phyloP scores from a whole-genome alignment of 1,140 invertebrate species.

The Magallana angulata region DNA sequence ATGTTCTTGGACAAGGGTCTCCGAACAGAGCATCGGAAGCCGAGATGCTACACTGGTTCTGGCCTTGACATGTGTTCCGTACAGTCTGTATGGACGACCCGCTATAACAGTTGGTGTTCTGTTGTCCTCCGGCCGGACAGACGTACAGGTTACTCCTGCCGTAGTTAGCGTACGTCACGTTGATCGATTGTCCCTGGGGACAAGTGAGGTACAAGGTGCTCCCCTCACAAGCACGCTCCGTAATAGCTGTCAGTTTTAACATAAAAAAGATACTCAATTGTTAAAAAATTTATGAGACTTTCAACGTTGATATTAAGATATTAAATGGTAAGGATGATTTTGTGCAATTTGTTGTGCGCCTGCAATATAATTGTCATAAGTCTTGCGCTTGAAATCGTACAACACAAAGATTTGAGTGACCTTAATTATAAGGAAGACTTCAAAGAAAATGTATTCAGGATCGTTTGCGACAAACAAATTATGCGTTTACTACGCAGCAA shows the following conservation, averaged over 20 bases:
- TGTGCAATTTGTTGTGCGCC: too few relatives aligned
- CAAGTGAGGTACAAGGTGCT: constrained; percentile 50
- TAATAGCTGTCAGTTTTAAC: constrained; percentile 4
- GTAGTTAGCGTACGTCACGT: constrained; percentile 26
- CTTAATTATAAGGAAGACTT: too few relatives aligned
- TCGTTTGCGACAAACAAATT: too few relatives aligned
- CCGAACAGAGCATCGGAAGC: constrained; percentile 40
- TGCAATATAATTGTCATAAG: too few relatives aligned
- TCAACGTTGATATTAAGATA: too few relatives aligned
- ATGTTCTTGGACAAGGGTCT: constrained; percentile 37
- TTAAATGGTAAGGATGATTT: too few relatives aligned
- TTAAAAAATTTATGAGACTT: too few relatives aligned
- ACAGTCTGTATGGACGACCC: neutral
- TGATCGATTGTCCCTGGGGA: constrained; percentile 49
- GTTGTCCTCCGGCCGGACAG: neutral
- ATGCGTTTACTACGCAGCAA: too few relatives aligned
- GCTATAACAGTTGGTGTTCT: neutral
- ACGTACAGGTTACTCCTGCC: neutral
- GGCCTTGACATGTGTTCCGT: constrained; percentile 22
- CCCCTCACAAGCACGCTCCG: neutral
- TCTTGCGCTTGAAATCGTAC: too few relatives aligned
- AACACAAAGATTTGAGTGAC: too few relatives aligned
- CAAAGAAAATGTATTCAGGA: too few relatives aligned
- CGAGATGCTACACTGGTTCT: constrained; percentile 21
- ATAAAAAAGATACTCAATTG: too few relatives aligned